A percentile compares a stretch with the other conserved stretches of the same genome.
Conservation (phyloP, 2,888 invertebrate species). For the Ophion ellenae region DNA sequence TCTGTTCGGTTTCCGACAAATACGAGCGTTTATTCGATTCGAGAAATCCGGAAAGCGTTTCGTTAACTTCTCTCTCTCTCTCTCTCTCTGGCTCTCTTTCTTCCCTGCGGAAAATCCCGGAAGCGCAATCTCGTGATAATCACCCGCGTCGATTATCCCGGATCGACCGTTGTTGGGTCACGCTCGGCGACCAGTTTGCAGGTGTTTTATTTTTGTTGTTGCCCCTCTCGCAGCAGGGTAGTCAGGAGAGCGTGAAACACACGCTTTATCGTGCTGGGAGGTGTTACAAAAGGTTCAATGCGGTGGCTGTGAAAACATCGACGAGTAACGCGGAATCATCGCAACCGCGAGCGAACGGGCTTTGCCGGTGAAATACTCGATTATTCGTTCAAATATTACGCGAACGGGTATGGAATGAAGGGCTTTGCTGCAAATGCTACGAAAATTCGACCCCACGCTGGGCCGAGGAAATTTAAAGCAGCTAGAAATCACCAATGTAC, state of each 20-base stretch:
- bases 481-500: not conserved
- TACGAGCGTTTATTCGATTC: conserved; percentile 36
- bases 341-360: not conserved
- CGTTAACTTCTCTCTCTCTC: not conserved
- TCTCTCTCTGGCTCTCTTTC: conserved; percentile 10
- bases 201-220: conserved; percentile 52
- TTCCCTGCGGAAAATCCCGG: conserved; percentile 49
- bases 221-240: conserved; percentile 47
- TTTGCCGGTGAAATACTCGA: conserved; percentile 45
- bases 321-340: conserved; percentile 35
- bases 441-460: not conserved
- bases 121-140: conserved; percentile 66
- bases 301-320: conserved; percentile 49
- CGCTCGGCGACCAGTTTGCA: conserved; percentile 61
- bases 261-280: conserved; percentile 37
- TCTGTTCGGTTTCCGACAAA: conserved; percentile 27
- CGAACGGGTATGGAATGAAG: not conserved
- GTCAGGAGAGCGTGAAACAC: conserved; percentile 71
- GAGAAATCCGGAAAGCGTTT: conserved; percentile 32
- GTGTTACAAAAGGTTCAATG: conserved; percentile 20
- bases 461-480: too few relatives aligned
- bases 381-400: conserved; percentile 30
- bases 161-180: conserved; percentile 42
- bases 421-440: conserved; percentile 3
- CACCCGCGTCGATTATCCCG: conserved; percentile 64